These are phyloP conservation scores for Sclerodermus sp. DNA, from an alignment of 2,888 invertebrate species.

Conservation along the genomic window DNA sequence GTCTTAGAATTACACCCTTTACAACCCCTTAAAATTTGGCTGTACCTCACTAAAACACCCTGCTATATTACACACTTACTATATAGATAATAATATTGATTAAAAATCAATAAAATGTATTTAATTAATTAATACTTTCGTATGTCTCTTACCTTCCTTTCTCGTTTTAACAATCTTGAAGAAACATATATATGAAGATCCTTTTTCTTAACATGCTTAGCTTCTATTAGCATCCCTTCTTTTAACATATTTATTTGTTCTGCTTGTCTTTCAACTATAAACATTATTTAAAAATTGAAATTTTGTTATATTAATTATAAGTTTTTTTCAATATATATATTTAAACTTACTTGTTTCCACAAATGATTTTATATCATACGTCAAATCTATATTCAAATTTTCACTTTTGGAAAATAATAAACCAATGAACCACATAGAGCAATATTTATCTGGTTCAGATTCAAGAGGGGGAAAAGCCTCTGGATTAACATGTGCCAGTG, in stretches of 20 bases:
- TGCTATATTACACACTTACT: no score
- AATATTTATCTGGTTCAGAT: constrained; percentile 63
- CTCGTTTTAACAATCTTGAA: constrained; percentile 70
- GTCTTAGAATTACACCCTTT: no score
- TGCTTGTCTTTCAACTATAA: constrained; percentile 67
- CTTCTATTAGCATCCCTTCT: constrained; percentile 80
- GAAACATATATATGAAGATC: constrained; percentile 75
- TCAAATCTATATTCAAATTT: constrained; percentile 89
- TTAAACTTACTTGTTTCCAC: constrained; percentile 75
- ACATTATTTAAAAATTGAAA: constrained; percentile 1
- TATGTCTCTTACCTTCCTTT: constrained; percentile 62
- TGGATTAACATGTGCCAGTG: constrained; percentile 93
- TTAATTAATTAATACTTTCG: not conserved
- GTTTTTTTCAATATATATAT: constrained; percentile 4
- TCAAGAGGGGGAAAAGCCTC: constrained; percentile 73
- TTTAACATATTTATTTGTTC: constrained; percentile 65
- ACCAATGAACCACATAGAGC: constrained; percentile 98
- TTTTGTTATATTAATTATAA: constrained; percentile 2
- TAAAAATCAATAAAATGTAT: not conserved
- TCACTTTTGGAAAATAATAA: constrained; percentile 87
- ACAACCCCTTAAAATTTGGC: no score
- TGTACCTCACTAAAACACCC: no score
- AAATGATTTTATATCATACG: constrained; percentile 88
- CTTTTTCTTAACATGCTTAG: constrained; percentile 83
- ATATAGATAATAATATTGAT: no score